Base-by-base conservation (phyloP, 2,113 vertebrate genomes). In the Callaeas wilsoni region DNA sequence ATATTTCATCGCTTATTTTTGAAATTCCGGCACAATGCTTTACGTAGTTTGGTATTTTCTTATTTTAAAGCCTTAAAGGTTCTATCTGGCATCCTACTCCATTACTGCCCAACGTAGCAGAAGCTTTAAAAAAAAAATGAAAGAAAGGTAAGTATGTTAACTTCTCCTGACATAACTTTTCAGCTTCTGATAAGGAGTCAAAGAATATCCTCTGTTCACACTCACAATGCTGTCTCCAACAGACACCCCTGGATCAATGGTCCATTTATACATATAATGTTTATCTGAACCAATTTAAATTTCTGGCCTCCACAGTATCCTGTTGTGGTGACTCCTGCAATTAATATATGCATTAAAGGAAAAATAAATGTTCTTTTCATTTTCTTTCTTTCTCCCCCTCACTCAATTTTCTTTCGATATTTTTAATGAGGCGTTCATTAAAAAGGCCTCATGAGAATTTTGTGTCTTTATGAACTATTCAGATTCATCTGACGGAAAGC, bases 361-460 rank as follows among this genome's bases (percentile, higher is more conserved):
- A 91, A 93, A 87, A 9, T 3, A 62, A 44, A 27, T 64, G 12
- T 26, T 50, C 5, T 11, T 35, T 42, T 13, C 4, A 3, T 35
- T 10, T 26, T 19, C 1, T n/a, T n/a, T 10, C 8, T 17, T 0
- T 17, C 3, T 20, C 1, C 12, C 7, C 4, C 1, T 20, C 33
- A 7, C 5, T 41, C 8, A 25, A 9, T 37, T 68, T 8, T 22
- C 29, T 65, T 47, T 29, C 1, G 1, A 6, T 56, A 63, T 74
- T 74, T 80, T 60, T 37, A 59, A 7, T 3, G 27, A 89, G 39
- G 47, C 42, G 17, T 33, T 87, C 44, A 13, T 73, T 84, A 2
- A 52, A 82, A 96, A 82, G 21, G 13, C 83, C 26, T 89, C 68
- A 32, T 9, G 25, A 47, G 18, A 42, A 56, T 78, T 92, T 83